Percentiles rank a stretch among this genome's conserved stretches.
Conservation (phyloP, 2,113 vertebrate genomes). For the Poecile atricapillus region DNA sequence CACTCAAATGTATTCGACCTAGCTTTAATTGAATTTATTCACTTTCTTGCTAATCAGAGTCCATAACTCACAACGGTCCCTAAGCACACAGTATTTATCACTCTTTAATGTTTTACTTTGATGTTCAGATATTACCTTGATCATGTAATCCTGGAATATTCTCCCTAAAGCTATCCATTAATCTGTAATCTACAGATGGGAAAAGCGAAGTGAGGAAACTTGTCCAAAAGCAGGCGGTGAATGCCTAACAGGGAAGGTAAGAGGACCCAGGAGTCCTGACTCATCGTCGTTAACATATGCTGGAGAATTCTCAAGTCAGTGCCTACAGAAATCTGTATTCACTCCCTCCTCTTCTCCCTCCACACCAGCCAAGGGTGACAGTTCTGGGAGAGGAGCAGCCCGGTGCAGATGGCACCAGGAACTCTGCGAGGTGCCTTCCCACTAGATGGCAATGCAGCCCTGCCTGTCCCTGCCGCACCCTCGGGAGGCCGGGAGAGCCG, state of each 20-base stretch:
- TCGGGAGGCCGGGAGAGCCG: background rate
- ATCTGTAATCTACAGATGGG: constrained; percentile 36
- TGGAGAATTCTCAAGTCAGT: constrained; percentile 21
- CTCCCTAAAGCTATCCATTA: constrained; percentile 28
- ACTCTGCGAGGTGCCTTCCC: background rate
- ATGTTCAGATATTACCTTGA: background rate
- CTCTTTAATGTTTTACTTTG: constrained; percentile 8
- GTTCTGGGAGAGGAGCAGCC: background rate
- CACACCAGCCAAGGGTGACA: background rate
- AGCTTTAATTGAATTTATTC: constrained; percentile 46
- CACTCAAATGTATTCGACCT: background rate
- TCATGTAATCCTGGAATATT: constrained; percentile 7
- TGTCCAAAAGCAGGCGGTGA: background rate
- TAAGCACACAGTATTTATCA: constrained; percentile 24
- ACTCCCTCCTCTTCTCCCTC: background rate
- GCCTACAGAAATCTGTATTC: constrained; percentile 45
- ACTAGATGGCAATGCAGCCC: constrained; percentile 52
- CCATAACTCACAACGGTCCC: background rate
- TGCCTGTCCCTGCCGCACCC: background rate
- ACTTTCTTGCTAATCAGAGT: constrained; percentile 30
- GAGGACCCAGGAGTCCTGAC: constrained; percentile 52
- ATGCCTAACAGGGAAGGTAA: constrained; percentile 26
- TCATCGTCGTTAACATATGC: constrained; percentile 33
- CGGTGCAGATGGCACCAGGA: background rate
- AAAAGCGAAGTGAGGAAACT: constrained; percentile 32